phyloP scores from a whole-genome alignment of 2,888 invertebrate species.

The Rhopalosiphum nymphaeae region DNA sequence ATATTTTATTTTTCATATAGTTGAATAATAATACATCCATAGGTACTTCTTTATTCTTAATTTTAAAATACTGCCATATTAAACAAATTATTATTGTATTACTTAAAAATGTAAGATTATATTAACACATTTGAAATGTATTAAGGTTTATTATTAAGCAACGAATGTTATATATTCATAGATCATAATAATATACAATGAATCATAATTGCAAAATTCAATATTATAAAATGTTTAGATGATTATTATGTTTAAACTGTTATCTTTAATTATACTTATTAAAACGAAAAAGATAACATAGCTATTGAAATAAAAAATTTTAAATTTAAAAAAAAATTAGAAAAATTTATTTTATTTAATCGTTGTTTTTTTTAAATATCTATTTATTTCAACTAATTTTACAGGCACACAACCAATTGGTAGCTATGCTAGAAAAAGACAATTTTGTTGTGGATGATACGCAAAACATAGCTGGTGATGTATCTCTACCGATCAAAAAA shows the following conservation, averaged over 20 bases:
- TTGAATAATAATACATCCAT: too few relatives aligned
- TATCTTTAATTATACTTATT: background rate
- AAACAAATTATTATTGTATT: too few relatives aligned
- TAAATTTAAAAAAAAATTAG: background rate
- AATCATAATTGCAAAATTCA: background rate
- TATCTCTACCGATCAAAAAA: constrained; percentile 82
- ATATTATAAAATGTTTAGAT: background rate
- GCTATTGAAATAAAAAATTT: background rate
- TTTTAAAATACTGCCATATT: too few relatives aligned
- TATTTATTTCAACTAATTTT: constrained; percentile 66
- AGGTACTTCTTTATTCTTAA: too few relatives aligned
- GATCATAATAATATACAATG: background rate
- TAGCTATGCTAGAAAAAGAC: constrained; percentile 86
- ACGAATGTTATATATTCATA: background rate
- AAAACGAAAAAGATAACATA: background rate
- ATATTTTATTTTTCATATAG: too few relatives aligned
- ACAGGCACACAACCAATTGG: constrained; percentile 88
- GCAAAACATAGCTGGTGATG: constrained; percentile 92
- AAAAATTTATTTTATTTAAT: background rate
- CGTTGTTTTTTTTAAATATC: background rate
- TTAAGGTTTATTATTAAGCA: background rate
- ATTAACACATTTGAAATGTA: background rate
- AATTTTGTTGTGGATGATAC: constrained; percentile 88
- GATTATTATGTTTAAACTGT: background rate
- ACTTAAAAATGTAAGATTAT: too few relatives aligned